Evolutionary conservation across 37 sponge, comb jelly and placozoan species (phyloP).

Genomic region (Dysidea cf. avara): DNA sequence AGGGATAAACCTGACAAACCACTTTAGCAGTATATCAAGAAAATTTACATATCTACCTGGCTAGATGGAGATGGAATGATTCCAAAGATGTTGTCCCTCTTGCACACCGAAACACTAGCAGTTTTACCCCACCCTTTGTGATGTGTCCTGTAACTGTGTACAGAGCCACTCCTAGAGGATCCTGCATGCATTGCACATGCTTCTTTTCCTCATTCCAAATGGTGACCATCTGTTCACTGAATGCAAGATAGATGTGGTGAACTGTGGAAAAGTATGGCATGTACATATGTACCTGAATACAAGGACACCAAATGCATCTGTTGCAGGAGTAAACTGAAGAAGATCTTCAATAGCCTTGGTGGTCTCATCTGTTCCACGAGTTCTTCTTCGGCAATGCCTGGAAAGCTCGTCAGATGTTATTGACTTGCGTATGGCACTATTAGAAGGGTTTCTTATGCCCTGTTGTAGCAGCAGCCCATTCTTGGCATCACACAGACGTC

Average conservation of each 20-base stretch:
- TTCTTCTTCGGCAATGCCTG: conserved; percentile 36
- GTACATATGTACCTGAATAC: background rate
- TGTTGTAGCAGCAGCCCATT: conserved; percentile 4
- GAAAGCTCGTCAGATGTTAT: conserved; percentile 29
- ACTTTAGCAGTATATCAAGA: background rate
- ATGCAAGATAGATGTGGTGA: conserved; percentile 31
- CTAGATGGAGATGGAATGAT: conserved; percentile 33
- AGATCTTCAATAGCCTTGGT: conserved; percentile 7
- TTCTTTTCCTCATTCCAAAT: conserved; percentile 45
- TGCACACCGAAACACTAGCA: conserved; percentile 33
- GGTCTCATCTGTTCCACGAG: conserved; percentile 12
- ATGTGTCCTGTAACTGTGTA: conserved; percentile 24
- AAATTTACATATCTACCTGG: background rate
- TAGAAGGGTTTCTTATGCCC: conserved; percentile 35
- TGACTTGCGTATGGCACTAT: conserved; percentile 17
- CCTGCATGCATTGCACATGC: conserved; percentile 45
- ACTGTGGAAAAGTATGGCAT: conserved; percentile 29
- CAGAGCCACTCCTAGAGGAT: background rate
- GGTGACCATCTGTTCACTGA: conserved; percentile 20
- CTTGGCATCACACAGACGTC: conserved; percentile 7
- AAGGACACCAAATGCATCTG: background rate
- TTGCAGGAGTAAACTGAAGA: background rate
- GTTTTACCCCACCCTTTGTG: conserved; percentile 14
- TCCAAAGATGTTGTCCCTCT: conserved; percentile 43
- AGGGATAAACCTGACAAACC: conserved; percentile 26